phyloP scores from a whole-genome alignment of 2,113 vertebrate genomes.

The Malurus melanocephalus region DNA sequence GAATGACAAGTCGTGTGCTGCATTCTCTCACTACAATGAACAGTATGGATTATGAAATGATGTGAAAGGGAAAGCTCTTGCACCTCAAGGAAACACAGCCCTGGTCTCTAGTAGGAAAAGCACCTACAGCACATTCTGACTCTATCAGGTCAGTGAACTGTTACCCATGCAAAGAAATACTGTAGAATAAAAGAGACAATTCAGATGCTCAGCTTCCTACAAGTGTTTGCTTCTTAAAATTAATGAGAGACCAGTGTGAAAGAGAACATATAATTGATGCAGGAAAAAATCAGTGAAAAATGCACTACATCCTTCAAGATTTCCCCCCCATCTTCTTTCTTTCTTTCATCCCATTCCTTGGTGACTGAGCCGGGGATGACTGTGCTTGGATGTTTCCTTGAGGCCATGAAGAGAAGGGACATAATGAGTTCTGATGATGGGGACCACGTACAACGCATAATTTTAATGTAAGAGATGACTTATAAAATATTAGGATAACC shows the following conservation, averaged over 20 bases:
- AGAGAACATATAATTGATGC: neutral
- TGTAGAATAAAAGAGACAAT: neutral
- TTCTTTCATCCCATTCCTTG: neutral
- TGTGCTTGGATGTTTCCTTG: neutral
- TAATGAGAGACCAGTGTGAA: neutral
- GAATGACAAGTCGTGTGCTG: neutral
- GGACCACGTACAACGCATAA: neutral
- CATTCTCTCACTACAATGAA: neutral
- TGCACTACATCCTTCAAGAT: neutral
- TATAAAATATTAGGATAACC: neutral
- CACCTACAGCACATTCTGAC: neutral
- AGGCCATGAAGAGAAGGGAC: neutral
- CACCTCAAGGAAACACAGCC: neutral
- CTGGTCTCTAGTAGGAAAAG: neutral
- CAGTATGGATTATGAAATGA: neutral
- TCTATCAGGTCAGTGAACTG: neutral
- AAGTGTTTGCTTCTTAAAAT: neutral
- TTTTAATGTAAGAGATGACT: neutral
- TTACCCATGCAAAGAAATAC: neutral
- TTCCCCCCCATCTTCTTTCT: accelerated
- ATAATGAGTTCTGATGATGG: neutral
- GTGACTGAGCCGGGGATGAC: accelerated
- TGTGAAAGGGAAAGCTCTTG: neutral
- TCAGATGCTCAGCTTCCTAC: neutral
- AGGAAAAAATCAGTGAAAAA: neutral